Base-by-base conservation (phyloP, 2,888 invertebrate species). In the Nesidiocoris tenuis region DNA sequence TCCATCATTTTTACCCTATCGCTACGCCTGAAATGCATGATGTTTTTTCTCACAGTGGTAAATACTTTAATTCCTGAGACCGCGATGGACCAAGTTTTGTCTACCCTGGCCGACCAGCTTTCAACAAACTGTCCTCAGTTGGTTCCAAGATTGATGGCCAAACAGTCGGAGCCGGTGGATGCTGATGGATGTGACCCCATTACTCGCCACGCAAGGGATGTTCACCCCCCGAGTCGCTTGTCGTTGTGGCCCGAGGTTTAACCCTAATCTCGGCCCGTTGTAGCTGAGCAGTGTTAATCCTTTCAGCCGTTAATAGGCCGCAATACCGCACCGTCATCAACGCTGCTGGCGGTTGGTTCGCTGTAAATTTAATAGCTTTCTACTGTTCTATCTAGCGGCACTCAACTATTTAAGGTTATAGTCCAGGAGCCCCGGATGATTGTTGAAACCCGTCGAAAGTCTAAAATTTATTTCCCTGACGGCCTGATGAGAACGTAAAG, bases 111-210 rank as follows among this genome's bases (percentile, higher is more conserved):
- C n/a, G n/a, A n/a, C n/a, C n/a, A 39, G 65, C 65, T 55, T 67
- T 67, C 55, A 67, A 55, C 67, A 56, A 56, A 67, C 67, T 67
- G 67, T 67, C 54, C 22, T 55, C 54, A 54, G 54, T 67, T 67
- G 12, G 67, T 67, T 67, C 67, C 55, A 67, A 67, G 67, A 67
- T 67, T 67, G 67, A 67, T 67, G 67, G 67, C 39, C 39, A 55
- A 67, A 67, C 67, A 67, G 67, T 67, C 67, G 55, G 67, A 67
- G 55, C 3, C 12, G 39, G 5, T 39, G 5, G 39, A 7, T 55
- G 55, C 67, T 67, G 67, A 67, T 67, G 56, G 67, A 67, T 67
- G 67, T 55, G 19, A 22, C 24, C 24, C 64, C 3, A 39, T 39
- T 39, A 39, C 12, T 39, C 39, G 39, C 39, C 3, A 12, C 39